These are phyloP conservation scores for Poeciliopsis gracilis DNA, from an alignment of 2,797 vertebrate genomes.

Conservation along the genomic window DNA sequence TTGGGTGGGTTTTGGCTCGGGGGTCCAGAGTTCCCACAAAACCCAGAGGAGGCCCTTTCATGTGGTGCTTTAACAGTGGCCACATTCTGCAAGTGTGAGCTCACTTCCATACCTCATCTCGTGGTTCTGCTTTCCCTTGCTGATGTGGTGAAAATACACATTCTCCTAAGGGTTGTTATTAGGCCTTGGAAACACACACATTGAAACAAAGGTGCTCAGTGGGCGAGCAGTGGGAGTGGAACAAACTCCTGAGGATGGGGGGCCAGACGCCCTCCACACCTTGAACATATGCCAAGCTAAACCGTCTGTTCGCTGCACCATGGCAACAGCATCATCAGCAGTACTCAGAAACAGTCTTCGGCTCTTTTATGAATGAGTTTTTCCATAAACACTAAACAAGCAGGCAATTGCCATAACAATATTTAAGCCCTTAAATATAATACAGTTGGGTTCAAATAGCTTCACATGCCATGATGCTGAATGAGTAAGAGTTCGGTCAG, in stretches of 20 bases:
- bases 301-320: conserved; percentile 39
- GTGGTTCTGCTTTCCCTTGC: conserved; percentile 45
- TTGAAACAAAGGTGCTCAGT: conserved; percentile 49
- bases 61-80: conserved; percentile 69
- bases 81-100: conserved; percentile 72
- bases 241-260: conserved; percentile 46
- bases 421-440: conserved; percentile 28
- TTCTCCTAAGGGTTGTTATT: conserved; percentile 56
- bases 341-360: conserved; percentile 16
- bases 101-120: conserved; percentile 67
- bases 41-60: conserved; percentile 65
- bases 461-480: conserved; percentile 21
- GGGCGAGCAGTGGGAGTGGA: conserved; percentile 45
- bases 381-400: conserved; percentile 43
- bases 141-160: conserved; percentile 50
- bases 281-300: conserved; percentile 39
- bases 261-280: conserved; percentile 36
- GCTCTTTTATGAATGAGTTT: conserved; percentile 17
- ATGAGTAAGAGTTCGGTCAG: conserved; percentile 25
- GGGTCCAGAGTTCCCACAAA: conserved; percentile 58
- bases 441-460: not conserved
- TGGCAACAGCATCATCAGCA: conserved; percentile 38
- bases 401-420: conserved; percentile 35
- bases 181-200: conserved; percentile 44
- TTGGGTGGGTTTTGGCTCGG: not conserved